phyloP scores from a whole-genome alignment of 2,797 vertebrate species.

The Syngnathus acus region DNA sequence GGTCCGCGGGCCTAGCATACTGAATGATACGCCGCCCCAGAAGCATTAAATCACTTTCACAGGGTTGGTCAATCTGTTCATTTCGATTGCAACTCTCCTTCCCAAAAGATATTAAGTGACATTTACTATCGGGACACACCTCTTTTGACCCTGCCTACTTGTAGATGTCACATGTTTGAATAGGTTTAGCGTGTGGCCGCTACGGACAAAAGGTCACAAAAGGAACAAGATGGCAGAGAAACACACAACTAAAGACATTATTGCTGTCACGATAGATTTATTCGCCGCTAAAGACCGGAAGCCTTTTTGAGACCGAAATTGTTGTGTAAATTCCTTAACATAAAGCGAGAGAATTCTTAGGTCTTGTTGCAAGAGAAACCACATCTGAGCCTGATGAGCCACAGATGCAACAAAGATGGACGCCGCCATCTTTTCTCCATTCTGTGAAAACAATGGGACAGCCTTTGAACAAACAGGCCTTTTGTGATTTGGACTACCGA shows the following conservation, averaged over 20 bases:
- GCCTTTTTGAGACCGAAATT: constrained; percentile 17
- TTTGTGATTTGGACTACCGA: neutral
- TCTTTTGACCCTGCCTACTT: constrained; percentile 36
- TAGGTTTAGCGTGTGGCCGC: constrained; percentile 12
- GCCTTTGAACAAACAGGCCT: constrained; percentile 51
- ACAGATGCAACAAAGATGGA: constrained; percentile 35
- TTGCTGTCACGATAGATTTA: neutral
- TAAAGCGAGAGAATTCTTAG: neutral
- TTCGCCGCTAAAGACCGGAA: constrained; percentile 17
- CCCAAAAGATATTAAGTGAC: constrained; percentile 22
- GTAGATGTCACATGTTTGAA: constrained; percentile 38
- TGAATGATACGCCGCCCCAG: constrained; percentile 15
- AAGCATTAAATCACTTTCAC: constrained; percentile 26
- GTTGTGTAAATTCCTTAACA: constrained; percentile 15
- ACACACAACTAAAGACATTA: constrained; percentile 3
- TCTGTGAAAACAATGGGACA: constrained; percentile 47
- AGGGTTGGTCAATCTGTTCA: constrained; percentile 35
- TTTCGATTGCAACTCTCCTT: constrained; percentile 14
- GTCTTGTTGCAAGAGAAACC: constrained; percentile 17
- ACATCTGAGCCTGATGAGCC: constrained; percentile 58
- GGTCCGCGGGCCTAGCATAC: constrained; percentile 18
- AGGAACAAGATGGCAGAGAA: constrained; percentile 4
- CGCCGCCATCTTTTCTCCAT: constrained; percentile 46
- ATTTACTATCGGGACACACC: constrained; percentile 43
- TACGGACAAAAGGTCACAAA: constrained; percentile 23